These are phyloP conservation scores for Amphiura filiformis DNA, from an alignment of 35 echinoderm and acorn worm species.

Conservation along the genomic window DNA sequence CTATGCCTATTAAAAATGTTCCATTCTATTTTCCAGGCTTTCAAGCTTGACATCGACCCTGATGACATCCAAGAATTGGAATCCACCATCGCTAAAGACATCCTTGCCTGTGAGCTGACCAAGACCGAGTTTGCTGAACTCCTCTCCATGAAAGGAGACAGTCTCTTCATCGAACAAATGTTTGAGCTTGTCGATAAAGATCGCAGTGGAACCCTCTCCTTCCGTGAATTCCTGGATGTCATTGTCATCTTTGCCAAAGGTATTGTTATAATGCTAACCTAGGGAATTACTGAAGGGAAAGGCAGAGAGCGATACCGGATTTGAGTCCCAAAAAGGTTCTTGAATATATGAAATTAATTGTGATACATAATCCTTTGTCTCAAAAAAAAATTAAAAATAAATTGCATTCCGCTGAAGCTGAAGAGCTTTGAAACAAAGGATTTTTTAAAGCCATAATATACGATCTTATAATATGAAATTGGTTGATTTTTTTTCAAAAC, in stretches of 20 bases:
- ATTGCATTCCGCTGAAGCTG: no score
- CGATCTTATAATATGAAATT: no score
- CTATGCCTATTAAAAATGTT: no score
- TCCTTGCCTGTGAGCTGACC: slow-evolving; percentile 85
- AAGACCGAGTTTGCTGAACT: slow-evolving; percentile 96
- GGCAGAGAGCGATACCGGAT: neutral
- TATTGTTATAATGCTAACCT: no score
- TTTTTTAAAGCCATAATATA: no score
- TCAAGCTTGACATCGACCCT: slow-evolving; percentile 60
- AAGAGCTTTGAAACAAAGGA: no score
- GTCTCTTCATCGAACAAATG: slow-evolving; percentile 95
- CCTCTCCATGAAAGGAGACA: slow-evolving; percentile 82
- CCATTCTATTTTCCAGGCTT: slow-evolving; percentile 32
- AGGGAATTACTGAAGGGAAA: no score
- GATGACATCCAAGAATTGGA: slow-evolving; percentile 47
- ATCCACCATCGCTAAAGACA: slow-evolving; percentile 64
- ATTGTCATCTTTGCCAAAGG: slow-evolving; percentile 97
- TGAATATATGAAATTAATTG: neutral
- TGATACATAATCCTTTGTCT: no score
- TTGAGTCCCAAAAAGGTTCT: neutral
- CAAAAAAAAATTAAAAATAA: no score
- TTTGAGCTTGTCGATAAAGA: slow-evolving; percentile 98
- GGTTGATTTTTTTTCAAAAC: no score
- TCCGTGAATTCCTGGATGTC: slow-evolving; percentile 95
- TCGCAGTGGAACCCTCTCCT: slow-evolving; percentile 79